Base-by-base conservation (phyloP, 1,140 invertebrate species). In the Andrena cerasifolii region DNA sequence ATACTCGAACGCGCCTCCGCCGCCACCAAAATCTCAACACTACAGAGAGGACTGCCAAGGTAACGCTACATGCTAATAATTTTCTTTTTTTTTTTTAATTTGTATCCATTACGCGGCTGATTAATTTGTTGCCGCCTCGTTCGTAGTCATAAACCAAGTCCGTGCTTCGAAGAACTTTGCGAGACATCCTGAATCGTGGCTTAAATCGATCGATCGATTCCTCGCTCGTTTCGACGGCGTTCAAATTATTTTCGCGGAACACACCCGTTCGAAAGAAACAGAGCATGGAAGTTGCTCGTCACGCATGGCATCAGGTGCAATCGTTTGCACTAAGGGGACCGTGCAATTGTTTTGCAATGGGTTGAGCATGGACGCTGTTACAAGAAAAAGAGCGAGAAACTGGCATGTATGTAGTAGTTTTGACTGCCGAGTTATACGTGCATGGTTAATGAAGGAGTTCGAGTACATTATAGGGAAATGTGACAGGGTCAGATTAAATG, bases 1-100 rank as follows among this genome's bases (percentile, higher is more conserved):
- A 90, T 94, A 93, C 90, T 94, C 94, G 90, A 93, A 93, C 87
- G 94, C 94, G 87, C 95, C 95, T 73, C 94, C 94, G 87, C 95
- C 95, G 83, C 94, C 95, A 62, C 94, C 94, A 86, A 94, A 95
- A 91, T 93, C 94, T 89, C 92, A 94, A 84, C 91, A 93, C 87
- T 92, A 92, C 89, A 93, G 93, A 93, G 94, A 93, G 91, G 93
- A 93, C 88, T 94, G 93, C 78, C 93, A 94, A 94, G 94, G 94
- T 94, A 94, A 93, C 93, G 80, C 86, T 74, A 79, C 18, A 67
- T 53, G 82, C 78, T 78, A 53, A 80, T 80, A 49, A 80, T 84
- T 24, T 53, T 67, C 36, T 70, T 28, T 28, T 62, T 66, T 49
- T 51, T 56, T 53, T 33, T 49, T 59, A n/a, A 31, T 33, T 51